Base-by-base conservation (phyloP, 1,140 invertebrate species). In the Oncopeltus fasciatus region DNA sequence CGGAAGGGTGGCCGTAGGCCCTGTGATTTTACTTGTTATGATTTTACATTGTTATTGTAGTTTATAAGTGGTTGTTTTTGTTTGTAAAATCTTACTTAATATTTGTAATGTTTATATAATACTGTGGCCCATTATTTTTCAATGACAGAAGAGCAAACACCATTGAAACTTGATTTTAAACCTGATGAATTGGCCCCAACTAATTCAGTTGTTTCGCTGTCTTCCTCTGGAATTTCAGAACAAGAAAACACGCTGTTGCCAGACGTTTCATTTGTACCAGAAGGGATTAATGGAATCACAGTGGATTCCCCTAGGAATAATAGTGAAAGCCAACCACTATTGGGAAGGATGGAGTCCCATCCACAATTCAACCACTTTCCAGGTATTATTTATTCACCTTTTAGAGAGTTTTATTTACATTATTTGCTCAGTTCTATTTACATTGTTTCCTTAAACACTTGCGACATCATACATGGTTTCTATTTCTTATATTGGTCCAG, bases 301-400 rank as follows among this genome's bases (percentile, higher is more conserved):
- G 81, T 85, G 81, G 84, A 86, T 80, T 85, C 85, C 33, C 79
- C 83, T 71, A 82, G 84, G 38, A 81, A 82, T 61, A 86, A 87
- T 74, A 80, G 88, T 71, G 90, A 93, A 80, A 90, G 87, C 73
- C 89, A 92, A 78, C 90, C 90, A 72, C 81, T 93, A 66, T 80
- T 92, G 27, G 83, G 84, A 77, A 81, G 85, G 67, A 82, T 87
- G 74, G 85, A 88, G 69, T 76, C 83, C 65, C 86, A 89, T 72
- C 77, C 84, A 56, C 81, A 83, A 38, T 87, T 81, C 66, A 91
- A 91, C 74, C 81, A 84, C 67, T 90, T 91, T 74, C 82, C 86
- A 78, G 88, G 88, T 90, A 77, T 74, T 38, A 38, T 38, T n/a
- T n/a, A n/a, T n/a, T n/a, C n/a, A n/a, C n/a, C n/a, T n/a, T n/a